Evolutionary conservation across 1,140 invertebrate species (phyloP), one percentile per base, ranked within the genome.

Genomic region (Paraescarpia echinospica): DNA sequence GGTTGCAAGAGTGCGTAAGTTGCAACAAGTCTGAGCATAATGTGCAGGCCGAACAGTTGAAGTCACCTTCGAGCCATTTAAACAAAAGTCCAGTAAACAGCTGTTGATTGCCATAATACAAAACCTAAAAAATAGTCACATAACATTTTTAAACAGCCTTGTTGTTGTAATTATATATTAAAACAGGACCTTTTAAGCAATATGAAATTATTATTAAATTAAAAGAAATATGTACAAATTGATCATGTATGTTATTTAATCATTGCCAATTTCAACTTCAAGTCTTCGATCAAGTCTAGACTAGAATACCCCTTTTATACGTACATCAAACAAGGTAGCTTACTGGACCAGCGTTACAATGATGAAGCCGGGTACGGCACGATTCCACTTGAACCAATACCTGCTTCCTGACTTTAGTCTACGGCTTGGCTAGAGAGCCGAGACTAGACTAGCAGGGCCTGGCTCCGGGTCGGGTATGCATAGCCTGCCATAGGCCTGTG

Each of bases 11-110:
- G 59, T 77, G 59, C 59, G 59, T 77, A 77, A 77, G 59, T 77
- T 77, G 59, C 59, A 77, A 77, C 59, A 77, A 77, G 59, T 77
- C 59, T 77, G 59, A 77, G 59, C 59, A 77, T 77, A 77, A 77
- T 77, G 59, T 77, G 59, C 27, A 77, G 59, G 59, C 2, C 59
- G 59, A 77, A 77, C 59, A 77, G 9, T 4, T 77, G 59, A 0
- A 2, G 59, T 77, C 8, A 77, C 59, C 59, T 77, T 77, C 2
- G 59, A 77, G 22, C 59, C 59, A 77, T 77, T 77, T 77, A 77
- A 77, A 77, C 59, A 77, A 77, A 77, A 77, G 59, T 77, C 59
- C 59, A 77, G 59, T 77, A 77, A 77, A 77, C 59, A 77, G 22
- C 59, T 31, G 27, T 77, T 77, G 2, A 77, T 77, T 77, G 59